Evolutionary conservation across 1,140 invertebrate genomes (phyloP).

Genomic region (Drosophila sechellia): DNA sequence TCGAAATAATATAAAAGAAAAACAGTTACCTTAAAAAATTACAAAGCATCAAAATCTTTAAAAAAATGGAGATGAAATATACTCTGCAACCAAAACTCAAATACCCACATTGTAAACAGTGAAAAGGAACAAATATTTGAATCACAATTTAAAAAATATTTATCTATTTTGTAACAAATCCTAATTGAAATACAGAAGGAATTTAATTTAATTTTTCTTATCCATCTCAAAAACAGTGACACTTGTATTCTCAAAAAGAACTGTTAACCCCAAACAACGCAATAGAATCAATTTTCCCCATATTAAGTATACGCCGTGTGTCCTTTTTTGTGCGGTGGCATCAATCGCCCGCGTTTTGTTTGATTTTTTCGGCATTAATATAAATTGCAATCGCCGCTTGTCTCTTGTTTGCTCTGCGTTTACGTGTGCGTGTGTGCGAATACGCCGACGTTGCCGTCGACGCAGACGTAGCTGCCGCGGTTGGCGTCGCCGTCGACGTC

Average conservation of each 20-base stretch:
- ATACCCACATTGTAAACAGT: no score
- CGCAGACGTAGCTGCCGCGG: slow-evolving; percentile 15
- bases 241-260: background rate
- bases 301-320: slow-evolving; percentile 70
- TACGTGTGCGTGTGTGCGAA: slow-evolving; percentile 31
- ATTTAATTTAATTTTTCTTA: background rate
- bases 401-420: slow-evolving; percentile 26
- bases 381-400: slow-evolving; percentile 57
- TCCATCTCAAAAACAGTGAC: background rate
- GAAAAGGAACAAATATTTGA: no score
- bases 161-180: background rate
- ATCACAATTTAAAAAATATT: no score
- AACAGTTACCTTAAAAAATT: background rate
- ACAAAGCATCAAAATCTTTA: background rate
- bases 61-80: no score
- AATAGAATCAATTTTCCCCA: background rate
- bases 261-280: no score
- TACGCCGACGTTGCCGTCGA: slow-evolving; percentile 25
- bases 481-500: slow-evolving; percentile 42
- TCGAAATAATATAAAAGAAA: background rate
- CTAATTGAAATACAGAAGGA: background rate
- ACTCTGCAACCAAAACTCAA: no score
- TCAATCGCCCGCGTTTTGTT: slow-evolving; percentile 57
- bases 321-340: slow-evolving; percentile 42
- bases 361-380: slow-evolving; percentile 68